Percentiles rank a stretch among this genome's conserved stretches.
These are phyloP conservation scores for Halocaridina rubra DNA, from an alignment of 2,888 invertebrate genomes.

Conservation along the genomic window DNA sequence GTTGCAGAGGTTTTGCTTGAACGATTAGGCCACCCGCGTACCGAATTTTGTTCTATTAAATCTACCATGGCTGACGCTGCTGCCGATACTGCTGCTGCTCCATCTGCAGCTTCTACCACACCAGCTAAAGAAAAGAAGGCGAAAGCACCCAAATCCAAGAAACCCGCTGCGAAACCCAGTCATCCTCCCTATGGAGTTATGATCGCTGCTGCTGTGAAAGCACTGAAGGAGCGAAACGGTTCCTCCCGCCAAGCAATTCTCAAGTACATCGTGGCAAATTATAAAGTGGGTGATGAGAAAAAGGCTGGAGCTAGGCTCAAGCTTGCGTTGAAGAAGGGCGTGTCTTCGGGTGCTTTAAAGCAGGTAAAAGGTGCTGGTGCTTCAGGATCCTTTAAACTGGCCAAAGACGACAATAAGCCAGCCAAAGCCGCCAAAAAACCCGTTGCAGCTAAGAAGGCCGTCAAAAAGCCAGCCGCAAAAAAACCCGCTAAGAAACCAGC, in stretches of 20 bases:
- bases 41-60: too few relatives aligned
- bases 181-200: constrained; percentile 49
- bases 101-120: constrained; percentile 32
- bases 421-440: neutral
- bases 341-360: constrained; percentile 34
- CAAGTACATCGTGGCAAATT: constrained; percentile 44
- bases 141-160: constrained; percentile 31
- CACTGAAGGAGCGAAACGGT: constrained; percentile 31
- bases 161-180: constrained; percentile 29
- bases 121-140: neutral
- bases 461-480: constrained; percentile 11
- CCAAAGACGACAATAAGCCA: constrained; percentile 33
- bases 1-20: too few relatives aligned
- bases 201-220: constrained; percentile 41
- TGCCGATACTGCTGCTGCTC: constrained; percentile 32
- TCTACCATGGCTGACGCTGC: constrained; percentile 24
- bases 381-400: constrained; percentile 49
- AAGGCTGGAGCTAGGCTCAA: constrained; percentile 47
- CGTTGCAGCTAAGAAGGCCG: neutral
- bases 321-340: constrained; percentile 48
- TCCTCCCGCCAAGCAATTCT: constrained; percentile 54
- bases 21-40: too few relatives aligned
- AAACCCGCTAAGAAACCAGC: neutral
- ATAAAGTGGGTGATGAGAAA: constrained; percentile 53
- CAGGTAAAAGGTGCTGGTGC: constrained; percentile 54